Percentiles rank a stretch among this genome's conserved stretches.
Evolutionary conservation across 1,140 invertebrate species (phyloP).

Genomic region (Magallana angulata): DNA sequence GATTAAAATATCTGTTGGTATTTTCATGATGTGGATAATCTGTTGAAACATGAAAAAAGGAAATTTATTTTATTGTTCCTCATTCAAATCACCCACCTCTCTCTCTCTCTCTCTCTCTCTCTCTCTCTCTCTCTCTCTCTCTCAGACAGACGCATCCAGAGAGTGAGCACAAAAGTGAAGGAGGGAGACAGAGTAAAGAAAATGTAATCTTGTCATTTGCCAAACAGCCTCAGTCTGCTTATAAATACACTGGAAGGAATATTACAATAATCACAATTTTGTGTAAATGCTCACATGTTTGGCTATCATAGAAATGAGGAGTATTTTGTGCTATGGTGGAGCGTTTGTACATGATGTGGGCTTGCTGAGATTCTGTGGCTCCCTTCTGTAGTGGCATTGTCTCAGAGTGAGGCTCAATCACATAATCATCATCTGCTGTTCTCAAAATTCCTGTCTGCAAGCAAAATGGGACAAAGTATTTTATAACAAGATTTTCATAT

Average conservation of each 20-base stretch:
- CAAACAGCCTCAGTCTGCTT: no score
- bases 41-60: background rate
- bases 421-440: conserved; percentile 62
- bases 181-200: no score
- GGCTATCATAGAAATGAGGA: conserved; percentile 50
- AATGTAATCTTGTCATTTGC: no score
- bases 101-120: no score
- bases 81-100: no score
- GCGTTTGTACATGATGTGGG: conserved; percentile 62
- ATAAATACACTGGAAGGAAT: no score
- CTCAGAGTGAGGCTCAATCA: conserved; percentile 60
- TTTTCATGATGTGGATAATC: background rate
- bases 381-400: conserved; percentile 25
- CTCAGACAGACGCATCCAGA: no score
- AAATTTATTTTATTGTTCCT: no score
- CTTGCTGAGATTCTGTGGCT: conserved; percentile 25
- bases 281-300: conserved; percentile 41
- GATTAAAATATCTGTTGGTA: conserved; percentile 54
- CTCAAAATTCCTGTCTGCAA: conserved; percentile 62
- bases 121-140: no score
- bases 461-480: background rate
- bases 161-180: no score
- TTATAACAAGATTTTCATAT: no score
- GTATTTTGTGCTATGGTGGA: conserved; percentile 54
- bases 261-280: no score